phyloP scores from a whole-genome alignment of 1,140 invertebrate species.

The Macrobrachium nipponense region DNA sequence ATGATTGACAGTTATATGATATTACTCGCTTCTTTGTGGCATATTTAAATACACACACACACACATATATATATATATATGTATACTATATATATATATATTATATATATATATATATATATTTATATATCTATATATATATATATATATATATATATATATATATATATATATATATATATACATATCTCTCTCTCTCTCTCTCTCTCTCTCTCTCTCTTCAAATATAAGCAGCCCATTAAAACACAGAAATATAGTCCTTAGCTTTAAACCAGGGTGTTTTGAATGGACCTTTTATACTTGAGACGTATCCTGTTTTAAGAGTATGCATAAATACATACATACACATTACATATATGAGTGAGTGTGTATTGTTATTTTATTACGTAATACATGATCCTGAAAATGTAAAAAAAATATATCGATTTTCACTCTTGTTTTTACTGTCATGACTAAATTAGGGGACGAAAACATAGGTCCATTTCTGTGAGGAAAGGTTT shows the following conservation, averaged over 20 bases:
- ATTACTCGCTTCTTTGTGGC: too few species aligned
- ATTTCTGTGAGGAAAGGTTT: too few species aligned
- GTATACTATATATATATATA: background rate
- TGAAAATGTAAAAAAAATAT: background rate
- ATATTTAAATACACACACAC: background rate
- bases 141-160: background rate
- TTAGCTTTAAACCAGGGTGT: too few species aligned
- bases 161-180: constrained; percentile 8
- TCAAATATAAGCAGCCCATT: too few species aligned
- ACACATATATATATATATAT: background rate
- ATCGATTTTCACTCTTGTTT: background rate
- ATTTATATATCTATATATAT: background rate
- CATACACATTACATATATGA: background rate
- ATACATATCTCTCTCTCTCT: too few species aligned
- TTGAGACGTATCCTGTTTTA: too few species aligned
- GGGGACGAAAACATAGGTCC: too few species aligned
- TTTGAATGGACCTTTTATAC: too few species aligned
- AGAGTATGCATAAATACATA: background rate
- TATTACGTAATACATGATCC: background rate
- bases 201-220: too few species aligned
- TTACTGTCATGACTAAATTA: too few species aligned
- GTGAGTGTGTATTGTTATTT: background rate
- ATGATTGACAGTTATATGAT: too few species aligned
- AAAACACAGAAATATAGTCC: too few species aligned
- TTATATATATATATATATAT: background rate